Conservation (phyloP, 2,113 vertebrate genomes). For the Galemys pyrenaicus region DNA sequence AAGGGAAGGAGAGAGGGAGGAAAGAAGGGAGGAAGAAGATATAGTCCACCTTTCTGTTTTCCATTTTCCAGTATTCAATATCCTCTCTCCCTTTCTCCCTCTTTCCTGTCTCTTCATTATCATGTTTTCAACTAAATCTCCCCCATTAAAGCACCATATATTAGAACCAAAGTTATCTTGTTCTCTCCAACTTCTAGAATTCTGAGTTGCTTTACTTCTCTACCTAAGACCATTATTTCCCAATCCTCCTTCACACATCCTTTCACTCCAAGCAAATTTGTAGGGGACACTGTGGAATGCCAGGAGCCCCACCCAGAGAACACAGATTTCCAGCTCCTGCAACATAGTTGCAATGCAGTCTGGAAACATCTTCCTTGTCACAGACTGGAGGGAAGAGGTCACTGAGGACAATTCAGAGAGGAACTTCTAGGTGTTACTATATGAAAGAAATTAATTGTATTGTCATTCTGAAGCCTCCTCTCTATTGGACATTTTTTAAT, state of each 20-base stretch:
- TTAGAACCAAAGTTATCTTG: background rate
- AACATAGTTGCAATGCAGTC: background rate
- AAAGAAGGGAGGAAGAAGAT: background rate
- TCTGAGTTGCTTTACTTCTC: background rate
- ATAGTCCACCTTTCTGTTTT: background rate
- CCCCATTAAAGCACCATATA: background rate
- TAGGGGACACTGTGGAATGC: background rate
- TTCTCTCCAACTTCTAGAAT: background rate
- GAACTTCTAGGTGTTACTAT: accelerated
- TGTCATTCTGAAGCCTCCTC: too few species aligned
- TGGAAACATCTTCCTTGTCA: accelerated
- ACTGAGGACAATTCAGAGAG: background rate
- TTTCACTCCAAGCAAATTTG: background rate
- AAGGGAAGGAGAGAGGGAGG: background rate
- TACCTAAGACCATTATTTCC: accelerated
- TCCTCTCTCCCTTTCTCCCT: background rate
- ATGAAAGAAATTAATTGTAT: too few species aligned
- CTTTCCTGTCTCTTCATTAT: background rate
- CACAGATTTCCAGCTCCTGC: background rate
- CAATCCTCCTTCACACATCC: background rate
- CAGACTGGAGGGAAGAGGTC: background rate
- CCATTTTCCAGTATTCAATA: background rate
- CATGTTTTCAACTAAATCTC: background rate
- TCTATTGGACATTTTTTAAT: background rate
- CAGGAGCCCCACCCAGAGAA: background rate